Conservation (phyloP, 2,797 vertebrate species). For the Danio albolineatus region DNA sequence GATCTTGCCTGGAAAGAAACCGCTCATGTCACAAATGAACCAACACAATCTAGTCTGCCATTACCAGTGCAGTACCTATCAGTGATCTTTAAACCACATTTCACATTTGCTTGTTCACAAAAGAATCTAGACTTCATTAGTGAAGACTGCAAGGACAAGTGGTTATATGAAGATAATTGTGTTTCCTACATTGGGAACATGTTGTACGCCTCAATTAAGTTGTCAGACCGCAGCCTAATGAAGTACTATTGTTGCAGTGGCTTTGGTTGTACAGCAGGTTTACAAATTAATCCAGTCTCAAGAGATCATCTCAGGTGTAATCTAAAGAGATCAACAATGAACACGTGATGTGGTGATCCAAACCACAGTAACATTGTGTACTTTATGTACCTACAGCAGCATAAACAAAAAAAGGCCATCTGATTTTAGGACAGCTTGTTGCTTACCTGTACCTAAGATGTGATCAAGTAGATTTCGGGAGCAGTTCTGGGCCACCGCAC, state of each 20-base stretch:
- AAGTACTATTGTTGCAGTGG: not conserved
- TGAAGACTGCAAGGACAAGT: not conserved
- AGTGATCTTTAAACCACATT: slow-evolving; percentile 2
- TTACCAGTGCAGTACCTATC: not conserved
- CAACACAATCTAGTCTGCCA: not conserved
- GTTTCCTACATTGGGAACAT: slow-evolving; percentile 33
- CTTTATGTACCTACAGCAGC: not conserved
- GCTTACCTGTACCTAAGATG: slow-evolving; percentile 69
- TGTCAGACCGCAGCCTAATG: not conserved
- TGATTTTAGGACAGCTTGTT: not conserved
- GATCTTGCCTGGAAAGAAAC: slow-evolving; percentile 67
- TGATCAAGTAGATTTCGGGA: slow-evolving; percentile 82
- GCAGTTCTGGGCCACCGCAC: slow-evolving; percentile 79
- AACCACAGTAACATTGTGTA: not conserved
- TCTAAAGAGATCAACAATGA: slow-evolving; percentile 11
- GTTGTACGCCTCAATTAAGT: not conserved
- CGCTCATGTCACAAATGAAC: slow-evolving; percentile 4
- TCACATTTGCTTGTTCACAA: not conserved
- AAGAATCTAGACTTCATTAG: not conserved
- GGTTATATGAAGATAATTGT: not conserved
- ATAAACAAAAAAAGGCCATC: not conserved
- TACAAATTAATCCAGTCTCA: not conserved
- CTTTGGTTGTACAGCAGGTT: not conserved
- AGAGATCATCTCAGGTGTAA: not conserved
- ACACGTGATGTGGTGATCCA: not conserved